Evolutionary conservation across 2,113 vertebrate species (phyloP).

Genomic region (Phalacrocorax pelagicus): DNA sequence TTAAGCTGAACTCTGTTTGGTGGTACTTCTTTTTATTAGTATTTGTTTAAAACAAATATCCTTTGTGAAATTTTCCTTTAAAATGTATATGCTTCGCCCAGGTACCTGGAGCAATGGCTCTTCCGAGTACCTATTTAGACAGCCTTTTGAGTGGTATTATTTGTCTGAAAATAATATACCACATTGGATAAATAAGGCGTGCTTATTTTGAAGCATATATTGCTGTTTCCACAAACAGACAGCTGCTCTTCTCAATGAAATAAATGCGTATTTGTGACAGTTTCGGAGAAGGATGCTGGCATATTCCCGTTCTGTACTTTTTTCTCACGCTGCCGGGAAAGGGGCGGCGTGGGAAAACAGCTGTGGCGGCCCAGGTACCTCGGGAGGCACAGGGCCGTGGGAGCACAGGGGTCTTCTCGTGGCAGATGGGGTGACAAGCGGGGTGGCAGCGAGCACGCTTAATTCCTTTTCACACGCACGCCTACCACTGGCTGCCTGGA

Average conservation of each 20-base stretch:
- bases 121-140: background rate
- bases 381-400: background rate
- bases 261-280: background rate
- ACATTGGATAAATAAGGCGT: background rate
- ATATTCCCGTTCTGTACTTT: background rate
- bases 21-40: background rate
- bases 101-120: background rate
- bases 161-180: background rate
- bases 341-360: background rate
- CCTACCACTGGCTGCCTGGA: too few species aligned
- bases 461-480: background rate
- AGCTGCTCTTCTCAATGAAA: background rate
- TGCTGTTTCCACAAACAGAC: background rate
- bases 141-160: background rate
- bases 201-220: background rate
- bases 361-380: rapidly evolving
- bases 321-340: background rate
- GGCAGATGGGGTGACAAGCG: background rate
- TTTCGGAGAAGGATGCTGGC: background rate
- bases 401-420: rapidly evolving
- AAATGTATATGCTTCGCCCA: background rate
- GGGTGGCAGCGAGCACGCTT: background rate
- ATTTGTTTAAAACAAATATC: background rate
- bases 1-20: background rate
- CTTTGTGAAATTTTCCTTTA: background rate